Evolutionary conservation across 2,113 vertebrate genomes (phyloP), one percentile per base, ranked within the genome.

Genomic region (Misgurnus anguillicaudatus): DNA sequence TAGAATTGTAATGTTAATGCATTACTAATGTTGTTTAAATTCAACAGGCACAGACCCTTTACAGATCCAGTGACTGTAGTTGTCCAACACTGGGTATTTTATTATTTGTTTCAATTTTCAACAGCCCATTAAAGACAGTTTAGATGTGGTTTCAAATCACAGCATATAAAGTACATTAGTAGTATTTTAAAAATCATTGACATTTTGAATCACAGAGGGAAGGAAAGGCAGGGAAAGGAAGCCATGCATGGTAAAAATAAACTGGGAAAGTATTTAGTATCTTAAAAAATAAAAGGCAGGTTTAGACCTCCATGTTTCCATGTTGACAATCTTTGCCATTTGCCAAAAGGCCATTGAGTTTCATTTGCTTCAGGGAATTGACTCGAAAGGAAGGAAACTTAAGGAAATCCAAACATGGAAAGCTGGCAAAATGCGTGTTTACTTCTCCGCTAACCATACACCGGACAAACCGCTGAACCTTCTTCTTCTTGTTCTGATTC

Each of bases 281-380:
- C 77, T 3, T 24, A 75, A 73, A 45, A 76, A 75, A 79, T 70
- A 83, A 75, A 75, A 69, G 45, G 38, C 62, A 69, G 60, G 71
- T 83, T 79, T 75, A 64, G 65, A 5, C 64, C 47, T 55, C 71
- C 63, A 64, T 67, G 58, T 41, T 61, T 75, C 79, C 72, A 53
- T 80, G 53, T 75, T 75, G 64, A 80, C 39, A 60, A 36, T 66
- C 48, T 11, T 69, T 57, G 62, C 24, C 48, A 16, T 76, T 83
- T 83, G 78, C 79, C 57, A 24, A 71, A 80, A 36, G 16, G n/a
- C 53, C 78, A 80, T 19, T 47, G n/a, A 70, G 72, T 80, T 80
- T 47, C 21, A 64, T 82, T 48, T 36, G 62, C 73, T 81, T 82
- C 24, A 47, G 31, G 60, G 41, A 61, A 17, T 75, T 7, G 6